phyloP scores from a whole-genome alignment of 2,113 vertebrate species.

The Plecturocebus donacophilus region DNA sequence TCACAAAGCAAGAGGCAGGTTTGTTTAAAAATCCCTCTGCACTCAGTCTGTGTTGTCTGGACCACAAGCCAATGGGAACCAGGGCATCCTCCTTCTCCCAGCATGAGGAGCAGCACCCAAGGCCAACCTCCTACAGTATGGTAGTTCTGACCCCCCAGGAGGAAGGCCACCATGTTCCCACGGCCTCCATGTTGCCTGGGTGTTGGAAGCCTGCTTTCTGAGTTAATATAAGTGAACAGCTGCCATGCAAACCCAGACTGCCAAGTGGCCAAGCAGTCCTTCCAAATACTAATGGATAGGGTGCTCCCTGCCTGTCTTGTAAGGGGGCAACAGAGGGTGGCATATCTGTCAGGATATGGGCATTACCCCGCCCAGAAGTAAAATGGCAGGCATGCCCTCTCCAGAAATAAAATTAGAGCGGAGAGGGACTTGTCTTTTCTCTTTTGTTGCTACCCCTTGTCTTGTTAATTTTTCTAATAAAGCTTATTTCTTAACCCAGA shows the following conservation, averaged over 20 bases:
- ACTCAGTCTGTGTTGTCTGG: not conserved
- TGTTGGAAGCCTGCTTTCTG: not conserved
- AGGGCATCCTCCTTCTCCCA: not conserved
- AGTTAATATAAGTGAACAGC: not conserved
- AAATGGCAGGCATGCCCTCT: not conserved
- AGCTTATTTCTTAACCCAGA: not conserved
- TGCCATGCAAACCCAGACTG: not conserved
- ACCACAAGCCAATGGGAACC: not conserved
- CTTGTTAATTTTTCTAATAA: not conserved
- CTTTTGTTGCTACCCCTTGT: not conserved
- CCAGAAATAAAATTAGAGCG: not conserved
- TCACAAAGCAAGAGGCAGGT: not conserved
- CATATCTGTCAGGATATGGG: rapidly evolving
- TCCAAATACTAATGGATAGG: not conserved
- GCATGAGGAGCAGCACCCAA: not conserved
- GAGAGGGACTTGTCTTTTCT: rapidly evolving
- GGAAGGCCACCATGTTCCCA: not conserved
- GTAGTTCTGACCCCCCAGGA: not conserved
- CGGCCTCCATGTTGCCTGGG: not conserved
- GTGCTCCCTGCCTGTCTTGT: not conserved
- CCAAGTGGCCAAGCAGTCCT: not conserved
- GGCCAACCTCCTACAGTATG: not conserved
- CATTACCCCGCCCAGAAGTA: too few relatives aligned
- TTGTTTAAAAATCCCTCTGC: not conserved
- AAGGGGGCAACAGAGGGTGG: rapidly evolving